A percentile compares a stretch with the other conserved stretches of the same genome.
These are phyloP conservation scores for Campoletis sonorensis DNA, from an alignment of 1,140 invertebrate genomes.

Conservation along the genomic window DNA sequence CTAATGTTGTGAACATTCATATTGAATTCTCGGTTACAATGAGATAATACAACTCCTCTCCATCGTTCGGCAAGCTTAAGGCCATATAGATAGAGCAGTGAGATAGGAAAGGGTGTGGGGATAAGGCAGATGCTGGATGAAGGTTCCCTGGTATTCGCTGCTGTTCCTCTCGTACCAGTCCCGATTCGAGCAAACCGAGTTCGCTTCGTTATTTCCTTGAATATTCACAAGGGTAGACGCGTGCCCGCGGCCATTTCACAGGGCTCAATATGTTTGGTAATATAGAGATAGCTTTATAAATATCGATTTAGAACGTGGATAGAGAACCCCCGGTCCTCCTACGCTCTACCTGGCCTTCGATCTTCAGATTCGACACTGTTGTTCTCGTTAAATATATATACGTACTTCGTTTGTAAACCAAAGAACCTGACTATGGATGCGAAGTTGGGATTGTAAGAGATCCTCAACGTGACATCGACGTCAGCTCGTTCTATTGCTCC, in stretches of 20 bases:
- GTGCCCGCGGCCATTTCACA: conserved; percentile 70
- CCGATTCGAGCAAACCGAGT: conserved; percentile 67
- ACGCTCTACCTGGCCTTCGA: neutral
- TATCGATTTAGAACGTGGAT: conserved; percentile 48
- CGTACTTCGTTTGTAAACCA: neutral
- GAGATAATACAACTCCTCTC: conserved; percentile 62
- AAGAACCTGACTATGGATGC: conserved; percentile 38
- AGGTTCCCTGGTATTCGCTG: conserved; percentile 34
- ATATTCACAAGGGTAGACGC: conserved; percentile 74
- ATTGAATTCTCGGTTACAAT: conserved; percentile 54
- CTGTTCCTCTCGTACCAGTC: neutral
- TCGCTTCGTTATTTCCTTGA: conserved; percentile 74
- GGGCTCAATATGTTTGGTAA: conserved; percentile 73
- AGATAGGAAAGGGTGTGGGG: neutral
- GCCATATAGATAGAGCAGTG: conserved; percentile 1
- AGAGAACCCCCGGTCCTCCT: neutral
- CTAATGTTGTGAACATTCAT: conserved; percentile 34
- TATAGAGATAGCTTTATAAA: conserved; percentile 70
- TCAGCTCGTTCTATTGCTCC: too few relatives aligned
- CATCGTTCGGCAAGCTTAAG: conserved; percentile 44
- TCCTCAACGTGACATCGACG: too few relatives aligned
- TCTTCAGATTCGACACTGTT: conserved; percentile 3
- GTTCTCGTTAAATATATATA: neutral
- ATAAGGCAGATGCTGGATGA: conserved; percentile 30
- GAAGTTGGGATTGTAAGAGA: conserved; percentile 24